These are phyloP conservation scores for Entomobrya proxima DNA, from an alignment of 2,888 invertebrate species.

Conservation along the genomic window DNA sequence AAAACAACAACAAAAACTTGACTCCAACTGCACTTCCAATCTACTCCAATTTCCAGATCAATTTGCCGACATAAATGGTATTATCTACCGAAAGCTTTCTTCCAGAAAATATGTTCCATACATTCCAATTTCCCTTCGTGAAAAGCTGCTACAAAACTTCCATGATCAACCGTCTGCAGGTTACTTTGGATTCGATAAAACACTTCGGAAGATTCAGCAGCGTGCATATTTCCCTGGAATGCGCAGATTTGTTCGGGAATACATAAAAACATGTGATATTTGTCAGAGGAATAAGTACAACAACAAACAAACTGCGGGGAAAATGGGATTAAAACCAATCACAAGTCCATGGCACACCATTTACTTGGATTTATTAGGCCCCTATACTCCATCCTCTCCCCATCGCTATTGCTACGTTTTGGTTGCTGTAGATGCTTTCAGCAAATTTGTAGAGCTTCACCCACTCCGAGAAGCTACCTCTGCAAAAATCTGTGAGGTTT, in stretches of 20 bases:
- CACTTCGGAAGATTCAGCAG: constrained; percentile 46
- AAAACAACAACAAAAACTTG: no score
- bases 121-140: no score
- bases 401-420: constrained; percentile 53
- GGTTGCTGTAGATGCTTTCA: constrained; percentile 60
- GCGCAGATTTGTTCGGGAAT: constrained; percentile 59
- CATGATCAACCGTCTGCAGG: constrained; percentile 61
- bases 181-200: constrained; percentile 65
- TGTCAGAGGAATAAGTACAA: constrained; percentile 63
- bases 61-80: not conserved
- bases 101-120: constrained; percentile 5
- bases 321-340: constrained; percentile 35
- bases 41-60: not conserved
- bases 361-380: constrained; percentile 64
- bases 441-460: constrained; percentile 67
- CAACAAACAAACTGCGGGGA: constrained; percentile 40
- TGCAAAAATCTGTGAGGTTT: constrained; percentile 21
- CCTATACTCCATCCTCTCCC: constrained; percentile 38
- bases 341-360: constrained; percentile 42
- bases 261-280: constrained; percentile 59
- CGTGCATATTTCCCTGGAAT: constrained; percentile 66
- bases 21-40: no score
- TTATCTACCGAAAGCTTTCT: not conserved
- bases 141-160: no score
- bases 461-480: constrained; percentile 59